phyloP scores from a whole-genome alignment of 1,140 invertebrate genomes.

The Steinernema feltiae region DNA sequence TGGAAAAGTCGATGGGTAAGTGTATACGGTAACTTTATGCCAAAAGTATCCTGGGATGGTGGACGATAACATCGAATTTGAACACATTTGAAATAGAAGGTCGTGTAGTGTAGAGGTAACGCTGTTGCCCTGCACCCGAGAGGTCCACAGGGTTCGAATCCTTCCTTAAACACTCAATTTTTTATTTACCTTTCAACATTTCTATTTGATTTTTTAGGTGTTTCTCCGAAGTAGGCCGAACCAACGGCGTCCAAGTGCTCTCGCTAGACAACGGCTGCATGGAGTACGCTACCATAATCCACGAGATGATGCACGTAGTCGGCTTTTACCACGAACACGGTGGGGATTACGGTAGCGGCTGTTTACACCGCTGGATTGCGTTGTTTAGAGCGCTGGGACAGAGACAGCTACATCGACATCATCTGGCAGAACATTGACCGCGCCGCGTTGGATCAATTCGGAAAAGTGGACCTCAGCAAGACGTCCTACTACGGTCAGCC shows the following conservation, averaged over 20 bases:
- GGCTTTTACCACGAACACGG: conserved; percentile 57
- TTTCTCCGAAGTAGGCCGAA: conserved; percentile 57
- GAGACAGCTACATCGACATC: conserved; percentile 55
- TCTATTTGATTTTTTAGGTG: conserved; percentile 38
- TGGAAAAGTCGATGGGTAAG: conserved; percentile 57
- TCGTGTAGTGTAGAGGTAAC: no score
- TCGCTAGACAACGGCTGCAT: conserved; percentile 57
- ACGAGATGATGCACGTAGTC: conserved; percentile 57
- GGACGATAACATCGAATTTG: no score
- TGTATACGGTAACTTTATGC: background rate
- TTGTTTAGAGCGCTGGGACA: conserved; percentile 54
- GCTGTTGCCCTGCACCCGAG: no score
- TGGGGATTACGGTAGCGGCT: conserved; percentile 18
- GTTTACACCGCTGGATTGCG: background rate
- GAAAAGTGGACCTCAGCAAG: conserved; percentile 53
- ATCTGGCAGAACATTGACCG: conserved; percentile 57
- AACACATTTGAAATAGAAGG: no score
- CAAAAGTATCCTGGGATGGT: no score
- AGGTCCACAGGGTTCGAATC: no score
- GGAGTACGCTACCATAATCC: conserved; percentile 58
- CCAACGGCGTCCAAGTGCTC: conserved; percentile 54
- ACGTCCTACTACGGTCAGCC: conserved; percentile 56
- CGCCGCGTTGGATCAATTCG: conserved; percentile 51
- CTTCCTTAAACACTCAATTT: no score
- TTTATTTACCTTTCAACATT: conserved; percentile 12